phyloP scores from a whole-genome alignment of 2,888 invertebrate genomes.

The Notocelia uddmanniana region DNA sequence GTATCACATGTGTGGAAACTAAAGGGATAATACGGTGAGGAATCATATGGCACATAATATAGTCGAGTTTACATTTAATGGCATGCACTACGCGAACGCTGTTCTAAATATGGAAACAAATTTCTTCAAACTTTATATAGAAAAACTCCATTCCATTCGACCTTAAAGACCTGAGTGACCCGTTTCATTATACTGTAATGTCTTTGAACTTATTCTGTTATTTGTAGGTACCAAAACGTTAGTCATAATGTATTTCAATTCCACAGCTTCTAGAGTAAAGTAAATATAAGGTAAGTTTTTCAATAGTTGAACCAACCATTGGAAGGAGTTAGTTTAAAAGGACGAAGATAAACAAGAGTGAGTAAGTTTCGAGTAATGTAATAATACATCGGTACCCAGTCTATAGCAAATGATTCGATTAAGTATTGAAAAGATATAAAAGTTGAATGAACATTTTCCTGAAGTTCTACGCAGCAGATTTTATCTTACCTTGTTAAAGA shows the following conservation, averaged over 20 bases:
- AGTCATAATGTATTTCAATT: too few relatives aligned
- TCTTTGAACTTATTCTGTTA: too few relatives aligned
- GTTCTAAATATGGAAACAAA: background rate
- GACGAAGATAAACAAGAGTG: background rate
- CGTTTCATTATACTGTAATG: too few relatives aligned
- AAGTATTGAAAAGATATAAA: constrained; percentile 24
- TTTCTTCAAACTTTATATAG: too few relatives aligned
- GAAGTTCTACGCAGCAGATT: constrained; percentile 27
- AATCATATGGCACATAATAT: background rate
- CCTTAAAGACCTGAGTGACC: too few relatives aligned
- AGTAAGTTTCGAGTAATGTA: background rate
- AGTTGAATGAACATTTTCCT: constrained; percentile 15
- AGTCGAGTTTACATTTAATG: background rate
- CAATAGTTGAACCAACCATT: background rate
- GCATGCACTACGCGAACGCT: background rate
- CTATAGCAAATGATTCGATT: constrained; percentile 5
- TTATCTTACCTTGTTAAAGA: constrained; percentile 31
- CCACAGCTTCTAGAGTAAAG: too few relatives aligned
- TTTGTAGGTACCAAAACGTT: too few relatives aligned
- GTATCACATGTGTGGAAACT: too few relatives aligned
- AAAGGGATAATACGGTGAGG: background rate
- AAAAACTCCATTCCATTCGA: too few relatives aligned
- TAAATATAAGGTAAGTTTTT: background rate
- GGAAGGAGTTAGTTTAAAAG: background rate
- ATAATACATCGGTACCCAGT: background rate